A percentile compares a stretch with the other conserved stretches of the same genome.
These are phyloP conservation scores for Acyrthosiphon pisum DNA, from an alignment of 1,140 invertebrate species.

Conservation along the genomic window DNA sequence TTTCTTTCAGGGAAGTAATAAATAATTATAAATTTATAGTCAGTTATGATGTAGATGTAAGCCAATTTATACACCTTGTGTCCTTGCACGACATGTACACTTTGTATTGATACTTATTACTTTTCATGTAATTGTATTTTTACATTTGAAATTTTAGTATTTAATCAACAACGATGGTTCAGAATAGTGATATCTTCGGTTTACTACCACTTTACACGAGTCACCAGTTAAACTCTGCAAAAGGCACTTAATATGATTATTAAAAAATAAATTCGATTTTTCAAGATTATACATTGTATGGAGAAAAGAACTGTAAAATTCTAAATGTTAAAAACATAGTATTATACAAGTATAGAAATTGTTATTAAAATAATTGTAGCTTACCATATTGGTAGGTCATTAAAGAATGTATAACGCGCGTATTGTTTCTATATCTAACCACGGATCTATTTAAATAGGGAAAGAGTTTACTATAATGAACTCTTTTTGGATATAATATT, in stretches of 20 bases:
- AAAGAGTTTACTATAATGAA: neutral
- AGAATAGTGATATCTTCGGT: neutral
- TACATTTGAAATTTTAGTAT: neutral
- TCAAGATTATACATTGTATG: too few species aligned
- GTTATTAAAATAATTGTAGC: neutral
- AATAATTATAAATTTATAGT: too few species aligned
- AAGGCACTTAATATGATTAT: neutral
- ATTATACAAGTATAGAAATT: neutral
- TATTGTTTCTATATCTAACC: neutral
- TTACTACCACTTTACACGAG: neutral
- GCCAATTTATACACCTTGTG: neutral
- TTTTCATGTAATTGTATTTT: neutral
- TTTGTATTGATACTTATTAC: neutral
- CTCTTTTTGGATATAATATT: neutral
- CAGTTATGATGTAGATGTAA: too few species aligned
- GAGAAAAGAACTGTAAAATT: too few species aligned
- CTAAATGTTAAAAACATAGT: too few species aligned
- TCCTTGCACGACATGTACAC: neutral
- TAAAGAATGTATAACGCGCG: neutral
- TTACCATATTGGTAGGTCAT: neutral
- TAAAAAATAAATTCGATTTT: too few species aligned
- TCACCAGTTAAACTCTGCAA: neutral
- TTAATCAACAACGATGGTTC: neutral
- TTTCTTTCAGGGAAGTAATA: too few species aligned
- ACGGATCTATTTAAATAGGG: neutral